These are phyloP conservation scores for Machimus atricapillus DNA, from an alignment of 2,888 invertebrate species.

Conservation along the genomic window DNA sequence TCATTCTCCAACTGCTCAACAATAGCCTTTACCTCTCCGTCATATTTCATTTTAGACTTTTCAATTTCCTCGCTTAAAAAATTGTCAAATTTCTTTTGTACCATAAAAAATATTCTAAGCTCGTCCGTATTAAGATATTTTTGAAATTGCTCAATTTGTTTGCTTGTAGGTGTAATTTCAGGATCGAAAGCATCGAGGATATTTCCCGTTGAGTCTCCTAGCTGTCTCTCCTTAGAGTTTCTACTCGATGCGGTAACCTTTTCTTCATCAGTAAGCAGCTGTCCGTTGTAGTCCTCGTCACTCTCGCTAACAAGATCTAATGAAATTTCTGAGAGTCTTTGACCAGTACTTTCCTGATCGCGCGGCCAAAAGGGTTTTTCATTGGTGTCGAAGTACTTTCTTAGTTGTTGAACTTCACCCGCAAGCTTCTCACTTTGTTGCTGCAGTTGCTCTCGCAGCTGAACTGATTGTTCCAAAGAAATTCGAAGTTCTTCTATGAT, in stretches of 20 bases:
- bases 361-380: constrained; percentile 54
- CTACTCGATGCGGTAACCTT: constrained; percentile 50
- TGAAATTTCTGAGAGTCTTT: constrained; percentile 61
- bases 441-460: constrained; percentile 69
- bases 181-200: not conserved
- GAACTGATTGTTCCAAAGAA: constrained; percentile 73
- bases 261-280: constrained; percentile 58
- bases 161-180: constrained; percentile 52
- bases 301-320: constrained; percentile 61
- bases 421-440: constrained; percentile 69
- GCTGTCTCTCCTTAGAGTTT: constrained; percentile 57
- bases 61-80: constrained; percentile 66
- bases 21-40: constrained; percentile 56
- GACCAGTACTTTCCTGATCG: constrained; percentile 59
- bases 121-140: constrained; percentile 59
- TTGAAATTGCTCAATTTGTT: constrained; percentile 60
- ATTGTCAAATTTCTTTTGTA: constrained; percentile 67
- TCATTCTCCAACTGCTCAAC: constrained; percentile 65
- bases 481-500: constrained; percentile 75
- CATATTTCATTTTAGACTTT: constrained; percentile 60
- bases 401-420: constrained; percentile 67
- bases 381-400: constrained; percentile 61
- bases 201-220: constrained; percentile 42
- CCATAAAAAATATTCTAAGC: constrained; percentile 59
- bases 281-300: constrained; percentile 59